These are phyloP conservation scores for Scolopax rusticola DNA, from an alignment of 2,797 vertebrate species.

Conservation along the genomic window DNA sequence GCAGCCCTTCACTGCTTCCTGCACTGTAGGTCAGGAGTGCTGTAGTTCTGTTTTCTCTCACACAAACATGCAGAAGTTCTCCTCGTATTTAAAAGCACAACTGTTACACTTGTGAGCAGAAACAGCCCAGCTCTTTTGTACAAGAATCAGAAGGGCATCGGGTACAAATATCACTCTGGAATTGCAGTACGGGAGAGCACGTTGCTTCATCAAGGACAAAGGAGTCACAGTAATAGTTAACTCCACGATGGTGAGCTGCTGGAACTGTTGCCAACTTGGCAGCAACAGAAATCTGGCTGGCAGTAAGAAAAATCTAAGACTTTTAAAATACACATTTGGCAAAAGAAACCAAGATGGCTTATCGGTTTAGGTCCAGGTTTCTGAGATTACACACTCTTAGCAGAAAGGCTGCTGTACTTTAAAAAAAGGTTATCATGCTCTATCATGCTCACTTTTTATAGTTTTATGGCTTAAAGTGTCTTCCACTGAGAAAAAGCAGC, in stretches of 20 bases:
- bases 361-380: neutral
- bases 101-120: neutral
- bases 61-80: neutral
- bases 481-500: neutral
- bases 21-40: neutral
- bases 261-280: conserved; percentile 13
- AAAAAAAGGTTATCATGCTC: neutral
- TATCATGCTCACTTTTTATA: neutral
- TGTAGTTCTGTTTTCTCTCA: neutral
- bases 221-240: neutral
- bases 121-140: neutral
- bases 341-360: conserved; percentile 5
- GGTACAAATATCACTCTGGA: neutral
- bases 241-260: neutral
- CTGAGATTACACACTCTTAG: neutral
- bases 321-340: conserved; percentile 31
- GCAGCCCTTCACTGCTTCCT: neutral
- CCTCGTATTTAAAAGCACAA: neutral
- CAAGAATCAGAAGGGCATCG: neutral
- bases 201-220: neutral
- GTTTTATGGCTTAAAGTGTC: neutral
- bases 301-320: neutral
- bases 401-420: neutral
- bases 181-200: neutral
- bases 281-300: neutral